Evolutionary conservation across 2,888 invertebrate genomes (phyloP), one percentile per base, ranked within the genome.

Genomic region (Drosophila nr. medialis): DNA sequence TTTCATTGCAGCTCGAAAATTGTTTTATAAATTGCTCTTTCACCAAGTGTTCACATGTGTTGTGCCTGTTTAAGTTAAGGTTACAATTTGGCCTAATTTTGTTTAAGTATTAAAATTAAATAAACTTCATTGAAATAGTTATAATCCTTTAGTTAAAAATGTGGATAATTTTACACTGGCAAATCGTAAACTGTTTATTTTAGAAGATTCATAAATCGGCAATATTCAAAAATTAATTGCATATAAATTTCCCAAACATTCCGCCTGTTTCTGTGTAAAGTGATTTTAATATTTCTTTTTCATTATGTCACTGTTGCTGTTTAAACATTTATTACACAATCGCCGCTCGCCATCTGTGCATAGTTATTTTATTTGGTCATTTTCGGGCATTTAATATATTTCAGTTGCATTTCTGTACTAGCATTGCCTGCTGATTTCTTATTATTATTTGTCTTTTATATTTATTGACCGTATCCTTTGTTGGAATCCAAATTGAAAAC

Each of bases 241-340:
- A 58, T 32, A 56, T 51, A 50, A 75, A 51, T 61, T 73, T 69
- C 29, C 54, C 64, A 65, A 64, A 36, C 61, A 65, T 65, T 29
- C 29, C 59, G 62, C 66, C 64, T 66, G 49, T 66, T 53, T 64
- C 27, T 53, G 49, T 60, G 27, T 51, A 53, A 55, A 49, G 21
- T 40, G 24, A 62, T 66, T 34, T 66, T 15, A 49, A n/a, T 10
- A 60, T 49, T 51, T 38, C 10, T 7, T 40, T 42, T 24, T 48
- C 50, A 27, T 32, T 63, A 48, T 64, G 48, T 34, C 29, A 27
- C 24, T 59, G 42, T 51, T 50, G 56, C 27, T 65, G 53, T 45
- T 77, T 42, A 74, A 75, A 74, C 64, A 80, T 81, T 72, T 71
- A 72, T 74, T 64, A 29, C 55, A 67, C 64, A 72, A 64, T 64